Conservation (phyloP, 2,888 invertebrate species). For the Drosophila paranaensis region DNA sequence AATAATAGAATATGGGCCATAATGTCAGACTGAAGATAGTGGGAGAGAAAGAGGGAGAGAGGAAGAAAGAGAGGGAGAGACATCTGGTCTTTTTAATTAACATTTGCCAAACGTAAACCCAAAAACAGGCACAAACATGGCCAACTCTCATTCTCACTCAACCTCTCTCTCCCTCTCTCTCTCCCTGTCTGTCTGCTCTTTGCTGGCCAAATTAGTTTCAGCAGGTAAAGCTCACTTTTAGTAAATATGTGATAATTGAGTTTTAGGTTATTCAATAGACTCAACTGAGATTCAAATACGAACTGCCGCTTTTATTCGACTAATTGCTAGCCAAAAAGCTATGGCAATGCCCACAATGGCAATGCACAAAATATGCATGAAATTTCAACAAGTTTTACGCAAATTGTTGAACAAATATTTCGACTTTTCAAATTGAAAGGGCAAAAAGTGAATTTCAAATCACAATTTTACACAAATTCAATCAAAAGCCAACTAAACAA, state of each 20-base stretch:
- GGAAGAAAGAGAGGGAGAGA: background rate
- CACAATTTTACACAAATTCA: background rate
- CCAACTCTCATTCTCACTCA: background rate
- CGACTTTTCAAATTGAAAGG: background rate
- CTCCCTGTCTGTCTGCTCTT: background rate
- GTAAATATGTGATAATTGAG: conserved; percentile 70
- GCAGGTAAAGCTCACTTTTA: conserved; percentile 45
- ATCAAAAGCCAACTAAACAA: conserved; percentile 3
- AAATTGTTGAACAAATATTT: conserved; percentile 36
- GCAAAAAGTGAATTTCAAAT: conserved; percentile 2
- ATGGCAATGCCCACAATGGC: conserved; percentile 10
- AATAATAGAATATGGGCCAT: conserved; percentile 44
- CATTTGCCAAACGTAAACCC: conserved; percentile 57
- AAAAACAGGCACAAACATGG: conserved; percentile 24
- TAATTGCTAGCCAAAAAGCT: conserved; percentile 31
- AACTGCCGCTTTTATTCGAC: conserved; percentile 9
- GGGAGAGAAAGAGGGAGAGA: background rate
- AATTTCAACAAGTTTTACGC: conserved; percentile 15
- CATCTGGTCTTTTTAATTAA: conserved; percentile 66
- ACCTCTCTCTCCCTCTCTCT: background rate
- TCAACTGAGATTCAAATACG: conserved; percentile 10
- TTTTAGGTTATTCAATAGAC: conserved; percentile 55
- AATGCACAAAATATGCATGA: conserved; percentile 23
- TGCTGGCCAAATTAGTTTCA: conserved; percentile 35
- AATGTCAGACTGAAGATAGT: conserved; percentile 19